Evolutionary conservation across 2,888 invertebrate genomes (phyloP), one percentile per base, ranked within the genome.

Genomic region (Agrypnus murinus): DNA sequence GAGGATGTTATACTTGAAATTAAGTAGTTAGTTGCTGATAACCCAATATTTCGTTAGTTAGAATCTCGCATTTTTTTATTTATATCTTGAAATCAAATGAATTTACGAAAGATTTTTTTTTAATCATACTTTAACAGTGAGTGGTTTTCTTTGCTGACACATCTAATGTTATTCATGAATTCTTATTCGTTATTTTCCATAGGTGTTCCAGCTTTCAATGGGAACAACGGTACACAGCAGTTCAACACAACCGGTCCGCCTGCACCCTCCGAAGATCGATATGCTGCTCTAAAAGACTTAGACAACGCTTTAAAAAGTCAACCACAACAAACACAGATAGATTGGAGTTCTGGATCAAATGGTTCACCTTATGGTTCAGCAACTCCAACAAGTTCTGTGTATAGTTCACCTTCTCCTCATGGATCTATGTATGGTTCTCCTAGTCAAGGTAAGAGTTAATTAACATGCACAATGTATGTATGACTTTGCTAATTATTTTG

Each of bases 221-320:
- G 19, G 25, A 43, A 25, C 15, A 43, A 31, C n/a, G 25, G 12
- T 38, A 48, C 48, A 40, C 46, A 45, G 8, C 58, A 58, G 12
- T 53, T 45, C 19, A 67, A 60, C 15, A 38, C 48, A 12, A 64
- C 55, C 7, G 58, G 43, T 19, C 57, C 65, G 38, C 19, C 58
- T 34, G 69, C 82, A 38, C 82, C 83, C n/a, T 83, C 90, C 81
- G 95, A 93, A 87, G 98, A 98, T 87, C 93, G 95, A 77, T 98
- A 98, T 87, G 97, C 98, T 76, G 97, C 98, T 59, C 89, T 98
- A 71, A 96, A 97, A 86, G 97, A 97, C 87, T 90, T 98, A 81
- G 97, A 98, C 84, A 88, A 91, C 83, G 92, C 92, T 80, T 85
- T 92, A 79, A 89, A 92, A 79, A 87, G 88, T 74, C 89, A 90